phyloP scores from a whole-genome alignment of 2,113 vertebrate genomes.

The Meriones unguiculatus region DNA sequence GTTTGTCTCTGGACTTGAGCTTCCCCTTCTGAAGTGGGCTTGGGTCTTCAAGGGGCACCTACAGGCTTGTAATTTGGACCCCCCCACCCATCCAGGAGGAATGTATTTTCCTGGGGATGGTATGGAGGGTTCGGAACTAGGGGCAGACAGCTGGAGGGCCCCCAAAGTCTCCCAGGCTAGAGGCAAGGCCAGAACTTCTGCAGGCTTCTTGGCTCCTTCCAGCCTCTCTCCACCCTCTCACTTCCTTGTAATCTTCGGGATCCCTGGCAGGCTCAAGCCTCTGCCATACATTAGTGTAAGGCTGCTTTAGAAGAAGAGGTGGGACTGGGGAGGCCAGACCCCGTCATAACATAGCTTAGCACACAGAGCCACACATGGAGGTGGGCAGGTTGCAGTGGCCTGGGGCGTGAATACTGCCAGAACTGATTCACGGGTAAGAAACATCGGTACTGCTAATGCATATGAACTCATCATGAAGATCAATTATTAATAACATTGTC shows the following conservation, averaged over 20 bases:
- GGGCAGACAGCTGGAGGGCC: background rate
- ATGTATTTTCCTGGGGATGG: background rate
- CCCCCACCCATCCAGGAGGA: background rate
- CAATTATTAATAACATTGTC: slow-evolving; percentile 58
- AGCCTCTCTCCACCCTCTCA: background rate
- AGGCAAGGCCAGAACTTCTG: slow-evolving; percentile 24
- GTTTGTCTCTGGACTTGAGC: background rate
- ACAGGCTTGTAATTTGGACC: background rate
- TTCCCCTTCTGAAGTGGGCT: background rate
- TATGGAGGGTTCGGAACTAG: background rate
- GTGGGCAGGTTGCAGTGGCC: background rate
- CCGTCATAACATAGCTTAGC: background rate
- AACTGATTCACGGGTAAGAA: background rate
- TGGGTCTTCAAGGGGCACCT: background rate
- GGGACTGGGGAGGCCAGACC: background rate
- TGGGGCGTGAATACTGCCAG: background rate
- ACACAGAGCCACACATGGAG: background rate
- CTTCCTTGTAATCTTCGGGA: background rate
- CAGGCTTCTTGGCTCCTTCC: background rate
- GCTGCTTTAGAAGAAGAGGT: too few relatives aligned
- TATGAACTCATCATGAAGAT: slow-evolving; percentile 53
- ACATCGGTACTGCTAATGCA: background rate
- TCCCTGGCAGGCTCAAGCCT: background rate
- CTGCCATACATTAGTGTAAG: background rate
- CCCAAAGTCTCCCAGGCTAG: background rate